A percentile compares a stretch with the other conserved stretches of the same genome.
phyloP scores from a whole-genome alignment of 2,113 vertebrate species.

The Oreochromis aureus region DNA sequence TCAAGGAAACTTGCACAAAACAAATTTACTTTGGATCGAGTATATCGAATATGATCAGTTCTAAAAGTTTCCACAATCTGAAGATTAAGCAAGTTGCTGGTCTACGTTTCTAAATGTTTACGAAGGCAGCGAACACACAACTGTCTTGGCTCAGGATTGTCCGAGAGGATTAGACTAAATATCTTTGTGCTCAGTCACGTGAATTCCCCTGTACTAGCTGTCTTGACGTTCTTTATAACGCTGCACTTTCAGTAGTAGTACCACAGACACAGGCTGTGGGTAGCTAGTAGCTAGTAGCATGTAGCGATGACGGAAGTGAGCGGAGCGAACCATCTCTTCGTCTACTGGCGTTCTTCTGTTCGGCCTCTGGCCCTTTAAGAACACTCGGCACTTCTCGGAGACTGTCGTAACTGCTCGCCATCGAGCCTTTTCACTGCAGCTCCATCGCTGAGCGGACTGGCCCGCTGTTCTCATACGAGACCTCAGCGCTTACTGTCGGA shows the following conservation, averaged over 20 bases:
- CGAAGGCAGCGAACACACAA: not conserved
- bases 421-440: slow-evolving; percentile 66
- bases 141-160: too few species aligned
- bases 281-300: not conserved
- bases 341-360: not conserved
- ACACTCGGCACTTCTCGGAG: slow-evolving; percentile 62
- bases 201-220: accelerated
- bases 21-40: accelerated
- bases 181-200: not conserved
- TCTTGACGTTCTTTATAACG: not conserved
- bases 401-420: slow-evolving; percentile 28
- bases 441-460: slow-evolving; percentile 63
- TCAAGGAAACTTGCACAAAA: not conserved
- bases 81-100: not conserved
- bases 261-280: too few species aligned
- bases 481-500: slow-evolving; percentile 23
- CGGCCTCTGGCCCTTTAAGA: slow-evolving; percentile 60
- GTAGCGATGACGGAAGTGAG: not conserved
- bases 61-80: not conserved
- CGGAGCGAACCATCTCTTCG: not conserved
- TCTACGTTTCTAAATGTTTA: not conserved
- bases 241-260: not conserved
- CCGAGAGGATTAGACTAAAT: not conserved
- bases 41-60: not conserved
- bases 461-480: slow-evolving; percentile 55